Conservation (phyloP, 2,797 vertebrate genomes). For the Chaenodraco wilsoni region DNA sequence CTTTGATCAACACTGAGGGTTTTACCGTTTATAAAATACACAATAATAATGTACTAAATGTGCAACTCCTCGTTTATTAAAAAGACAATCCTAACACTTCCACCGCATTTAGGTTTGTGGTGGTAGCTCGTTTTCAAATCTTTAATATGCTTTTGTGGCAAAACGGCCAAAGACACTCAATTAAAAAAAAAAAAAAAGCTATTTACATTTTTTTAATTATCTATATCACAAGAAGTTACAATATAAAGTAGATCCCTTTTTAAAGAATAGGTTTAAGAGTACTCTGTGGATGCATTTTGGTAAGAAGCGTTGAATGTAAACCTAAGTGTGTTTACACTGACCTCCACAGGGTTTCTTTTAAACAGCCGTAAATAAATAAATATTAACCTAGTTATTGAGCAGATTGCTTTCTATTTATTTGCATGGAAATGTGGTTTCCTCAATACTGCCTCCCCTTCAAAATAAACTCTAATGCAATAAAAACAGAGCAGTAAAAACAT, state of each 20-base stretch:
- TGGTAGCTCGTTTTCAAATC: constrained; percentile 29
- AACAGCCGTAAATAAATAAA: constrained; percentile 3
- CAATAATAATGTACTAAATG: constrained; percentile 58
- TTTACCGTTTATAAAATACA: constrained; percentile 37
- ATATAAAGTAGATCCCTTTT: background rate
- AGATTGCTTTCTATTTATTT: constrained; percentile 17
- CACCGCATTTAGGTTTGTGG: constrained; percentile 37
- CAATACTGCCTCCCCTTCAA: background rate
- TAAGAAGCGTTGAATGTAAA: constrained; percentile 47
- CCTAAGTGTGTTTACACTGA: constrained; percentile 21
- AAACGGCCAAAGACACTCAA: constrained; percentile 62
- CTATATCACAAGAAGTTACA: constrained; percentile 17
- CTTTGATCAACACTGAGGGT: constrained; percentile 22
- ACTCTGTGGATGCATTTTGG: constrained; percentile 41
- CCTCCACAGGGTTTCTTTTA: constrained; percentile 47
- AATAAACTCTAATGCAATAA: constrained; percentile 29
- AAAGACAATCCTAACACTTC: constrained; percentile 83
- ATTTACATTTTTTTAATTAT: background rate
- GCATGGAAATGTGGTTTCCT: constrained; percentile 41
- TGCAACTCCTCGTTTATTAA: constrained; percentile 50
- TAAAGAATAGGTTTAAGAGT: constrained; percentile 49
- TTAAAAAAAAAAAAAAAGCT: no score
- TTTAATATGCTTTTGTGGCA: constrained; percentile 54
- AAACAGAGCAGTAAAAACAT: constrained; percentile 22
- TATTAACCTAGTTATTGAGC: background rate